These are phyloP conservation scores for Falco columbarius DNA, from an alignment of 2,797 vertebrate species.

Conservation along the genomic window DNA sequence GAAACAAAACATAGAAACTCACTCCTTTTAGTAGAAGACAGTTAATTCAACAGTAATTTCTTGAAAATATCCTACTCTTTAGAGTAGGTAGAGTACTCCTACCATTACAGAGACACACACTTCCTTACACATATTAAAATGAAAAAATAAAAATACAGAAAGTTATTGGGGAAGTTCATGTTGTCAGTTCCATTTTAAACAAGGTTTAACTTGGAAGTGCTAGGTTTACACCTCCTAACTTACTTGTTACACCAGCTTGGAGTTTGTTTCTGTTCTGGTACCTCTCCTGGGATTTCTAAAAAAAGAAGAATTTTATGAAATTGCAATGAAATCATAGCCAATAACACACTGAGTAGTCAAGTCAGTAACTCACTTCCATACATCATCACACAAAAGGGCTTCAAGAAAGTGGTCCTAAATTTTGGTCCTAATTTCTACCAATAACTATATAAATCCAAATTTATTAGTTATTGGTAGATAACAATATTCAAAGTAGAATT, in stretches of 20 bases:
- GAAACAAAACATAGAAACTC: neutral
- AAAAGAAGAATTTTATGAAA: constrained; percentile 35
- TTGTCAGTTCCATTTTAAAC: neutral
- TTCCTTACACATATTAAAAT: neutral
- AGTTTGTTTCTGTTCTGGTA: constrained; percentile 77
- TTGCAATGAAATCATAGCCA: neutral
- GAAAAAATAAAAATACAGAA: neutral
- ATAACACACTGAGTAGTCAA: neutral
- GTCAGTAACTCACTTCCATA: neutral
- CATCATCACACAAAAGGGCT: neutral
- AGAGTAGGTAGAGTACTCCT: no score
- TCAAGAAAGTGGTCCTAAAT: neutral
- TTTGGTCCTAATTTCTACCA: neutral
- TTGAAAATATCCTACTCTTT: neutral
- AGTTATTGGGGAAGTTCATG: neutral
- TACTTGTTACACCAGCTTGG: constrained; percentile 75
- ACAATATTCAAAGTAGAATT: neutral
- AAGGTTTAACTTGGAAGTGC: neutral
- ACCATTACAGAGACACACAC: neutral
- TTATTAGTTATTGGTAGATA: neutral
- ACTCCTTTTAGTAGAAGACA: neutral
- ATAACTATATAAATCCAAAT: neutral
- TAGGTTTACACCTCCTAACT: constrained; percentile 46
- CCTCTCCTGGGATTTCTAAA: constrained; percentile 90
- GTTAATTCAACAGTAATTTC: neutral